Evolutionary conservation across 2,888 invertebrate genomes (phyloP).

Genomic region (Ferrisia virgata): DNA sequence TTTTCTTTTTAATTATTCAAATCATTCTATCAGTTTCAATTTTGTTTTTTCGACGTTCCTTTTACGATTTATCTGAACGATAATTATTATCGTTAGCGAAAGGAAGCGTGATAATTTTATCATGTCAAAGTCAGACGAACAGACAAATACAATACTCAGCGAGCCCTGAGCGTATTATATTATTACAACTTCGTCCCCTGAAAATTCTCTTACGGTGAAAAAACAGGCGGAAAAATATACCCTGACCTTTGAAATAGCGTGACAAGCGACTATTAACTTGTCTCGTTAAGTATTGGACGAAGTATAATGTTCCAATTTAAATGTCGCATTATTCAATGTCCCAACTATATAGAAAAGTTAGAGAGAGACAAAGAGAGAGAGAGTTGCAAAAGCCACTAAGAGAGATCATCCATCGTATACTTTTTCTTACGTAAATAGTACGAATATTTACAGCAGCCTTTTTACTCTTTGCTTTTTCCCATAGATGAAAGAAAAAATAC

Average conservation of each 20-base stretch:
- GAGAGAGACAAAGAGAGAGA: neutral
- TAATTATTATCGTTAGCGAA: no score
- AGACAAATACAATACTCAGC: no score
- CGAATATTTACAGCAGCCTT: neutral
- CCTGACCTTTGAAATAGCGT: constrained; percentile 15
- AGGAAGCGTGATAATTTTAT: no score
- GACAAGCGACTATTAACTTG: neutral
- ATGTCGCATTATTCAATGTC: neutral
- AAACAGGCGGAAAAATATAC: neutral
- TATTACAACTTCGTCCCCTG: no score
- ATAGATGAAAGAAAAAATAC: neutral
- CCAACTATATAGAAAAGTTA: no score
- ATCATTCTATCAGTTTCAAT: no score
- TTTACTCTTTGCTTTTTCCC: neutral
- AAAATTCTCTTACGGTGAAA: neutral
- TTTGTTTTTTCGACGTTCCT: no score
- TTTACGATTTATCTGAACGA: no score
- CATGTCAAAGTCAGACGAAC: no score
- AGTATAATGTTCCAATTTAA: neutral
- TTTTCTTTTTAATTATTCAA: no score
- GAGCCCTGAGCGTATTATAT: no score
- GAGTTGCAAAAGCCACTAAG: neutral
- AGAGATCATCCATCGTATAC: neutral
- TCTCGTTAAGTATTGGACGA: neutral
- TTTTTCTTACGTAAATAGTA: neutral